Conservation (phyloP, 1,140 invertebrate species). For the Conopomorpha cramerella region DNA sequence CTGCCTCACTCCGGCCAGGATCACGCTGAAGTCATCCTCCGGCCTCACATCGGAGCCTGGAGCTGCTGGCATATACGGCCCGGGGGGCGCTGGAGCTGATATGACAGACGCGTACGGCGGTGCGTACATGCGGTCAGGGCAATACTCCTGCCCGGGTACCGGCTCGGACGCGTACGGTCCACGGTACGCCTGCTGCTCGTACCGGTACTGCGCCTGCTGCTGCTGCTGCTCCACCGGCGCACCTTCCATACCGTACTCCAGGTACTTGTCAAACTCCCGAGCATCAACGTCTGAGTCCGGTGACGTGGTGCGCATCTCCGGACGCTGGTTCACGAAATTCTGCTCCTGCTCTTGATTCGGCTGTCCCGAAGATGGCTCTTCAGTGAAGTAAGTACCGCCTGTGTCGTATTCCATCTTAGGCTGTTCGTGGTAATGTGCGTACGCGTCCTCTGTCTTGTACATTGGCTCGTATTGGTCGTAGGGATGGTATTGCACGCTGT, state of each 20-base stretch:
- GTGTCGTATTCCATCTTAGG: slow-evolving; percentile 53
- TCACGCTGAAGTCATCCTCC: slow-evolving; percentile 85
- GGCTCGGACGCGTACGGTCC: too few species aligned
- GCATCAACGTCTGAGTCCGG: slow-evolving; percentile 63
- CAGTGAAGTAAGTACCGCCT: slow-evolving; percentile 51
- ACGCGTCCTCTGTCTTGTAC: slow-evolving; percentile 58
- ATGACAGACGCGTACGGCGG: slow-evolving; percentile 48
- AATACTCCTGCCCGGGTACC: slow-evolving; percentile 56
- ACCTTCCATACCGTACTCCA: slow-evolving; percentile 62
- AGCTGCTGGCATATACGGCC: slow-evolving; percentile 24
- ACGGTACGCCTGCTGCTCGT: slow-evolving; percentile 49
- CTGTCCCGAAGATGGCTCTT: slow-evolving; percentile 35
- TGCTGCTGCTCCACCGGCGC: slow-evolving; percentile 23
- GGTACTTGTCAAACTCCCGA: slow-evolving; percentile 69
- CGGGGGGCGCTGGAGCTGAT: slow-evolving; percentile 24
- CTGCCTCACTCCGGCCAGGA: slow-evolving; percentile 81
- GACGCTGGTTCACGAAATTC: slow-evolving; percentile 28
- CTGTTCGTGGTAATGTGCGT: slow-evolving; percentile 56
- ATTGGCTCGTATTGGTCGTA: slow-evolving; percentile 54
- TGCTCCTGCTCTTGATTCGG: slow-evolving; percentile 25
- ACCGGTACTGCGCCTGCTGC: slow-evolving; percentile 36
- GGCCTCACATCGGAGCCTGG: slow-evolving; percentile 64
- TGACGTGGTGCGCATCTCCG: slow-evolving; percentile 46
- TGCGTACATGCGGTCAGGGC: slow-evolving; percentile 48
- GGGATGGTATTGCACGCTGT: slow-evolving; percentile 46